These are phyloP conservation scores for Sympetrum striolatum DNA, from an alignment of 2,888 invertebrate species.

Conservation along the genomic window DNA sequence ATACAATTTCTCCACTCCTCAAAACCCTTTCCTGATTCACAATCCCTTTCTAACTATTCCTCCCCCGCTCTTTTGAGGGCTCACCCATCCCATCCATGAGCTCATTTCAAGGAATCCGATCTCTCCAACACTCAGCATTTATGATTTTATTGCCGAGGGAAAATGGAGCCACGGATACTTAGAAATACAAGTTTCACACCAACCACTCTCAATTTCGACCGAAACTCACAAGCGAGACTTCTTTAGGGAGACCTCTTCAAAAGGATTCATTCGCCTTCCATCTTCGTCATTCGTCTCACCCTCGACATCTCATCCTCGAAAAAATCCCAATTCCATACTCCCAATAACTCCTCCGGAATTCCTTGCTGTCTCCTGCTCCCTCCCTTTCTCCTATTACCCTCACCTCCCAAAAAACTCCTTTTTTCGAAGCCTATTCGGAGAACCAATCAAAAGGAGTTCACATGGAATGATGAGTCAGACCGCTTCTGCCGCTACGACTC, in stretches of 20 bases:
- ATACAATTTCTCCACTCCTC: neutral
- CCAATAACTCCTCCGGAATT: neutral
- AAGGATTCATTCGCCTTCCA: neutral
- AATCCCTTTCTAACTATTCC: neutral
- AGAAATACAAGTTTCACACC: neutral
- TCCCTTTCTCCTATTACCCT: neutral
- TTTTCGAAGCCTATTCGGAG: slow-evolving; percentile 19
- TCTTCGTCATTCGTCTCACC: neutral
- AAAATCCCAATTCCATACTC: neutral
- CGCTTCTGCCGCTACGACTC: neutral
- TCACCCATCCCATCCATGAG: neutral
- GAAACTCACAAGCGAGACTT: neutral
- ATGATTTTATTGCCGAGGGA: neutral
- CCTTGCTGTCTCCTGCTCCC: neutral
- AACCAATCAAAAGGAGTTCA: slow-evolving; percentile 39
- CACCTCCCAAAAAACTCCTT: neutral
- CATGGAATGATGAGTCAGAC: slow-evolving; percentile 15
- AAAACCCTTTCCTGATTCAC: neutral
- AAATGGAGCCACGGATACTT: neutral
- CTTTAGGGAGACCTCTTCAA: neutral
- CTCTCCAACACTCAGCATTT: neutral
- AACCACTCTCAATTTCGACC: neutral
- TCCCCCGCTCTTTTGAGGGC: neutral
- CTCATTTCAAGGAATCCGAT: neutral
- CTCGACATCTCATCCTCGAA: neutral